A percentile compares a stretch with the other conserved stretches of the same genome.
Conservation (phyloP, 1,140 invertebrate species). For the Microvelia longipes region DNA sequence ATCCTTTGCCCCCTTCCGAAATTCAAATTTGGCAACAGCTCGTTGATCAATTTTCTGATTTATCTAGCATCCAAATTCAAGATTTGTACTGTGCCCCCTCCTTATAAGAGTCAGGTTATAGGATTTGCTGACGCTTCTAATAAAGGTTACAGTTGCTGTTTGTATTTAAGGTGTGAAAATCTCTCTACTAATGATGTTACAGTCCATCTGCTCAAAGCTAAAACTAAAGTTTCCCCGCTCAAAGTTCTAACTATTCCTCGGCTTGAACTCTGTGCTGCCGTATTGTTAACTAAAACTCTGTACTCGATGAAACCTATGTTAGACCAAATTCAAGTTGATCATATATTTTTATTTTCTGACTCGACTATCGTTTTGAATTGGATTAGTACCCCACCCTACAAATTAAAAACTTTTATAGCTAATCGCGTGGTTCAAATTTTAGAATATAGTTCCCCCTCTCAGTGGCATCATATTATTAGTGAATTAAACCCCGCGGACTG, state of each 20-base stretch:
- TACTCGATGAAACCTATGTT: not conserved
- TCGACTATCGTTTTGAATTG: constrained; percentile 9
- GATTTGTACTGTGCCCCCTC: not conserved
- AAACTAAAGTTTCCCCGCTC: constrained; percentile 29
- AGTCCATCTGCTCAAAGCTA: constrained; percentile 22
- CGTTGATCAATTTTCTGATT: constrained; percentile 10
- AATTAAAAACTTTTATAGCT: constrained; percentile 25
- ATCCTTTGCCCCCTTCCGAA: constrained; percentile 14
- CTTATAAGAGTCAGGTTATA: constrained; percentile 19
- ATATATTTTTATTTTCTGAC: constrained; percentile 12
- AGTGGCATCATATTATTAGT: constrained; percentile 13
- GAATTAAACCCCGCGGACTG: constrained; percentile 17
- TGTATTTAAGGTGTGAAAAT: constrained; percentile 23
- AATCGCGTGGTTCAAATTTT: constrained; percentile 18
- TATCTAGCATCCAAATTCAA: not conserved
- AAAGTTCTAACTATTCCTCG: constrained; percentile 28
- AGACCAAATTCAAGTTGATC: not conserved
- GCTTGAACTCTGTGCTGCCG: constrained; percentile 30
- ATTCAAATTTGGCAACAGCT: constrained; percentile 11
- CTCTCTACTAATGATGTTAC: not conserved
- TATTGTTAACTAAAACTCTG: constrained; percentile 21
- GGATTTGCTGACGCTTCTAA: constrained; percentile 26
- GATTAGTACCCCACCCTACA: constrained; percentile 15
- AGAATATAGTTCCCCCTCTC: not conserved
- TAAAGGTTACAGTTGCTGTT: constrained; percentile 21